Base-by-base conservation (phyloP, 2,888 invertebrate genomes). In the Tortrix viridana region DNA sequence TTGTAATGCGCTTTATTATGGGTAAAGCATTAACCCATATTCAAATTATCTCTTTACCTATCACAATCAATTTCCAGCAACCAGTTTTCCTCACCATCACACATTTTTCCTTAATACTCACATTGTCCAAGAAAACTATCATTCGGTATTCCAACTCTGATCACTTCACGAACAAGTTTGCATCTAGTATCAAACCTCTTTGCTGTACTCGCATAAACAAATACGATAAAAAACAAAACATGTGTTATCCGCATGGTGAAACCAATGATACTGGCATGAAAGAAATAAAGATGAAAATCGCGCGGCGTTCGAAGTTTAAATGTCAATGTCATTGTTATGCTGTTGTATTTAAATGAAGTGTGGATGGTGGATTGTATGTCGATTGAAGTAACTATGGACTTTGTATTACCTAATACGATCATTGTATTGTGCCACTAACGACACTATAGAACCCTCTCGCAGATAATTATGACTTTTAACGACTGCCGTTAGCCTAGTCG, bases 91-190 rank as follows among this genome's bases (percentile, higher is more conserved):
- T 32, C 32, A 32, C 32, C 3, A 3, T 32, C 32, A 32, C 32
- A 12, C 0, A 41, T 18, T 56, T 50, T 46, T 23, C 37, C 16
- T 20, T 41, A 12, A 19, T 47, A 85, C 88, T 87, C 67, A 89
- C 89, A 89, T 67, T 86, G 86, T 66, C 87, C 89, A 47, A 89
- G 75, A 66, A 87, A 88, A 38, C 81, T 66, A 61, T 88, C 82
- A 65, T 80, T 81, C 0, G 84, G 80, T 20, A 84, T 69, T 50
- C 86, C 86, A 37, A 80, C 76, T 69, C 71, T 81, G 0, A 89
- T 63, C 54, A 88, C 66, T 48, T 89, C 88, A 3, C 88, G 79
- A 2, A 82, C 88, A 16, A 89, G 67, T 58, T 89, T 89, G 62
- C 89, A 89, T 67, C 88, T 74, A 0, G 86, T 86, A 2, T 88